phyloP scores from a whole-genome alignment of 2,113 vertebrate genomes.

The Sinocyclocheilus maitianheensis region DNA sequence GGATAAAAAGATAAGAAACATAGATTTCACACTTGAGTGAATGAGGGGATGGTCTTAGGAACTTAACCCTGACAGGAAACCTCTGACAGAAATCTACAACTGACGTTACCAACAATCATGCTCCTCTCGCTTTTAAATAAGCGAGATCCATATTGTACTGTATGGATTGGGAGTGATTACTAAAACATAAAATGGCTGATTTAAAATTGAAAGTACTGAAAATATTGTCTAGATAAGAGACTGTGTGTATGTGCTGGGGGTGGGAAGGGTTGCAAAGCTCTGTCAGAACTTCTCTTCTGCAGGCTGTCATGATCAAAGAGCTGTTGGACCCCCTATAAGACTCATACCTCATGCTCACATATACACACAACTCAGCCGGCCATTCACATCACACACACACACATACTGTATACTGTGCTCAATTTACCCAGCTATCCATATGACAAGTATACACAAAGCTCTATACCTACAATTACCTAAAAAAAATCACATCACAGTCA shows the following conservation, averaged over 20 bases:
- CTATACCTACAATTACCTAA: background rate
- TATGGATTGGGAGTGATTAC: background rate
- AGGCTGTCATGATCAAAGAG: conserved; percentile 79
- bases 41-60: conserved; percentile 21
- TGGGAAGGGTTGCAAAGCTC: conserved; percentile 50
- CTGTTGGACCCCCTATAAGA: conserved; percentile 73
- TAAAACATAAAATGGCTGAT: conserved; percentile 1
- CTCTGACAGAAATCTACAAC: conserved; percentile 21
- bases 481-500: conserved; percentile 17
- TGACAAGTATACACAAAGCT: conserved; percentile 11
- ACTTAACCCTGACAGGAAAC: conserved; percentile 22
- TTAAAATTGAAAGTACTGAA: conserved; percentile 10
- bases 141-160: background rate
- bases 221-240: conserved; percentile 17
- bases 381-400: conserved; percentile 28
- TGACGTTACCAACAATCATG: background rate
- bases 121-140: background rate
- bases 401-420: background rate
- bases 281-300: conserved; percentile 79
- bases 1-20: conserved; percentile 14
- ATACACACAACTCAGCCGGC: conserved; percentile 49
- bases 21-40: conserved; percentile 28
- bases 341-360: conserved; percentile 67
- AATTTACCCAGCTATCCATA: conserved; percentile 60
- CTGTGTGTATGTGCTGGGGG: background rate